Base-by-base conservation (phyloP, 2,113 vertebrate species). In the Aramus guarauna region DNA sequence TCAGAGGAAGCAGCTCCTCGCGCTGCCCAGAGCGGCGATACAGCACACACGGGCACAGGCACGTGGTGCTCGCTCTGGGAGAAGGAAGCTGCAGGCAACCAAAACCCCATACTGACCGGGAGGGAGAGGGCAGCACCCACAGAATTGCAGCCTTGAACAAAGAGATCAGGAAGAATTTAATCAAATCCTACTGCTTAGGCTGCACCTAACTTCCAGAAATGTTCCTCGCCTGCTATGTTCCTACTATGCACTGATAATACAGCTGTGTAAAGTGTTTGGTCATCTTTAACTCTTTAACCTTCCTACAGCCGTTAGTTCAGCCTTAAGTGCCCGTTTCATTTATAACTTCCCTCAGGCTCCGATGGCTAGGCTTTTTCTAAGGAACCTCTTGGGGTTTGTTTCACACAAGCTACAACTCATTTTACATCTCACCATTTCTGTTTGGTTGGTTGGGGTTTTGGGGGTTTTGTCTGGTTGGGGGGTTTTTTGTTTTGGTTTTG, bases 61-160 rank as follows among this genome's bases (percentile, higher is more conserved):
- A 20, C 0, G 0, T 0, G 0, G 23, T 6, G 11, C 71, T 48
- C 27, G 19, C 8, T 29, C 56, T 32, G 37, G 36, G 15, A 69
- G 32, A 52, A 52, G 21, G 5, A 13, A 37, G 7, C 5, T 27
- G 36, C 55, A 66, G n/a, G 50, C 37, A 62, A 53, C 18, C 8
- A 9, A 71, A 85, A n/a, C 17, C 24, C 26, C 15, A 5, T 0
- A 29, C 43, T 36, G 36, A 36, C 32, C 21, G 18, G 15, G 7
- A 85, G n/a, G 15, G 19, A 71, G 9, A 75, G 10, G 39, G 39
- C 37, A 95, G 59, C 6, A 20, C 36, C 22, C 6, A 23, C 6
- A 69, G 39, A 76, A 36, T 20, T 8, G 43, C 55, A 52, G 26
- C 13, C 48, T 75, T 6, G 1, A 74, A 52, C 24, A 83, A 63